Percentiles rank a stretch among this genome's conserved stretches.
phyloP scores from a whole-genome alignment of 2,888 invertebrate genomes.

The Metacarcinus magister region DNA sequence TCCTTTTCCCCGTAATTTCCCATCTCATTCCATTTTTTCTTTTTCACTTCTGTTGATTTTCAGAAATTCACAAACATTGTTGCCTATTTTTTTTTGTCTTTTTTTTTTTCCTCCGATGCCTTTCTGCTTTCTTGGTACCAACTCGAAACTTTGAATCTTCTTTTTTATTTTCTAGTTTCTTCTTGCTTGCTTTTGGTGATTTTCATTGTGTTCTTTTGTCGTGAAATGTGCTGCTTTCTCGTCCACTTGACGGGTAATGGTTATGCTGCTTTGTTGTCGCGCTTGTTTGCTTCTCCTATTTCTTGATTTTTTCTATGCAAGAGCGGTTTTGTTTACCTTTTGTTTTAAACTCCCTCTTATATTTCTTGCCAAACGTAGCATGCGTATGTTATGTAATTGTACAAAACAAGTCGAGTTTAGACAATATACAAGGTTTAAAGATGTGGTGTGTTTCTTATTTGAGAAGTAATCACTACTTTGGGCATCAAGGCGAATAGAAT shows the following conservation, averaged over 20 bases:
- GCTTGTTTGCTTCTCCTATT: not conserved
- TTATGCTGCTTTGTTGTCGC: constrained; percentile 2
- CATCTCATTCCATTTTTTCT: not conserved
- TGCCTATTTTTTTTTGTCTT: not conserved
- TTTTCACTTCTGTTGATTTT: constrained; percentile 26
- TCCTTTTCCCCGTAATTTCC: constrained; percentile 3
- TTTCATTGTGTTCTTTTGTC: not conserved
- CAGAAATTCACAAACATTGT: constrained; percentile 16
- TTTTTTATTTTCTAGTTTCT: not conserved
- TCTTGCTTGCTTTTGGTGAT: not conserved
- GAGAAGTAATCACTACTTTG: no score
- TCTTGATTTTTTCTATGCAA: not conserved
- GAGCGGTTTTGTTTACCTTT: not conserved
- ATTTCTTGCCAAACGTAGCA: not conserved
- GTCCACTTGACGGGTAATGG: constrained; percentile 12
- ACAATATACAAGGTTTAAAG: no score
- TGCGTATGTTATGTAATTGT: no score
- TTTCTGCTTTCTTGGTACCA: not conserved
- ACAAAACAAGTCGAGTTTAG: no score
- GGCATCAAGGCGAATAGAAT: no score
- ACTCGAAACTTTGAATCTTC: not conserved
- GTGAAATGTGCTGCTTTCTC: not conserved
- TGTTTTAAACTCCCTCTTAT: not conserved
- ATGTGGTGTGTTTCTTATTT: no score
- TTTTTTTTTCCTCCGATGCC: not conserved